phyloP scores from a whole-genome alignment of 2,113 vertebrate genomes.

The Ailurus styani region DNA sequence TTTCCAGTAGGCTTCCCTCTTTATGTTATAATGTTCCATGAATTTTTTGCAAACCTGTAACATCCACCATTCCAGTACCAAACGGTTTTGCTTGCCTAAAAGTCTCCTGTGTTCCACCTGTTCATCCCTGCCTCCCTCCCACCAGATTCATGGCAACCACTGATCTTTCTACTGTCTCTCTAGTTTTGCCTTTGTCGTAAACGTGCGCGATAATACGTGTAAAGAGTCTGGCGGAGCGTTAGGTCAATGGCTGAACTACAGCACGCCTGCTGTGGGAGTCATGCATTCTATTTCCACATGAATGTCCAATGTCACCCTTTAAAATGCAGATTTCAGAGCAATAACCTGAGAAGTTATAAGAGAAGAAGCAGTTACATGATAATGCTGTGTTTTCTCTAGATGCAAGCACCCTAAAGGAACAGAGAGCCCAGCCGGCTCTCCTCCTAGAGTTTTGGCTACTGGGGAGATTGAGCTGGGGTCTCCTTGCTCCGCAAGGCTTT shows the following conservation, averaged over 20 bases:
- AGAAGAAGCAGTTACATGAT: not conserved
- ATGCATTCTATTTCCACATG: no score
- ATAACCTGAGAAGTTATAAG: not conserved
- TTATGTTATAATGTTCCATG: fast-evolving
- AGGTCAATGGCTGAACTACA: not conserved
- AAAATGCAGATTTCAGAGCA: not conserved
- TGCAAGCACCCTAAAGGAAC: not conserved
- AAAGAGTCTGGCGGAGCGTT: not conserved
- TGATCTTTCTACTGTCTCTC: not conserved
- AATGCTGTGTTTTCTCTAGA: not conserved
- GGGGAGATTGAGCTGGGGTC: no score
- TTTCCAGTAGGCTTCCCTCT: not conserved
- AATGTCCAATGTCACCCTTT: not conserved
- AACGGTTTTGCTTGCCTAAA: not conserved
- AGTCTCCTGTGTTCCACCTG: fast-evolving
- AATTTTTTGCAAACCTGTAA: not conserved
- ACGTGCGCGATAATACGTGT: not conserved
- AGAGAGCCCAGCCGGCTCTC: not conserved
- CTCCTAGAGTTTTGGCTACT: no score
- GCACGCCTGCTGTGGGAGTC: not conserved
- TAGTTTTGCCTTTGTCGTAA: not conserved
- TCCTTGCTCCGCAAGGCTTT: not conserved
- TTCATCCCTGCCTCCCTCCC: no score
- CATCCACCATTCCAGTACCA: no score
- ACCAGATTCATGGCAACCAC: not conserved